Evolutionary conservation across 1,140 invertebrate genomes (phyloP).

Genomic region (Cotesia vestalis): DNA sequence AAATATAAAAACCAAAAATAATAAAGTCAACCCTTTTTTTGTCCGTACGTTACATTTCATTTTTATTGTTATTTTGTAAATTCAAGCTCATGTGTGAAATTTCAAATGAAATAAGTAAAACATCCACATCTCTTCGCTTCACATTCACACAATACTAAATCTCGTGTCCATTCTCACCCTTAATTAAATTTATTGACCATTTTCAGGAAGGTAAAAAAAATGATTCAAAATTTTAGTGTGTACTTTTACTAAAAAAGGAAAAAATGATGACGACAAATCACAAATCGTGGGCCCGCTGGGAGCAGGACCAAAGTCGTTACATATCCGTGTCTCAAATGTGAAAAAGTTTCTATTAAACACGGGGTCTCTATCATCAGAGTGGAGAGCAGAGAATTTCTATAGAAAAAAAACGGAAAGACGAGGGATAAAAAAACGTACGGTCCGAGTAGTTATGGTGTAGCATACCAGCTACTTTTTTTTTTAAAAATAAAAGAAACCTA

Average conservation of each 20-base stretch:
- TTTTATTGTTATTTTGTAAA: neutral
- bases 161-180: neutral
- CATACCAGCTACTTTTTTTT: too few species aligned
- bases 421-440: constrained; percentile 46
- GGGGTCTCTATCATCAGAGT: constrained; percentile 27
- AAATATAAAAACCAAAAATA: neutral
- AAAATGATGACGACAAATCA: constrained; percentile 15
- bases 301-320: constrained; percentile 32
- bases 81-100: too few species aligned
- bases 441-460: constrained; percentile 30
- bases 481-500: neutral
- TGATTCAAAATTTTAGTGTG: neutral
- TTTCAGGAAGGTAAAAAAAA: neutral
- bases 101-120: too few species aligned
- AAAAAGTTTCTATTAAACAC: constrained; percentile 40
- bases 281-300: constrained; percentile 21
- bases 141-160: neutral
- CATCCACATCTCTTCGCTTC: neutral
- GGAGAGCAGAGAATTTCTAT: constrained; percentile 34
- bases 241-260: neutral
- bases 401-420: constrained; percentile 41
- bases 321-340: constrained; percentile 13
- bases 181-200: constrained; percentile 24
- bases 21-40: constrained; percentile 8
- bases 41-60: neutral